Base-by-base conservation (phyloP, 2,888 invertebrate species). In the Agapetus fuscipes region DNA sequence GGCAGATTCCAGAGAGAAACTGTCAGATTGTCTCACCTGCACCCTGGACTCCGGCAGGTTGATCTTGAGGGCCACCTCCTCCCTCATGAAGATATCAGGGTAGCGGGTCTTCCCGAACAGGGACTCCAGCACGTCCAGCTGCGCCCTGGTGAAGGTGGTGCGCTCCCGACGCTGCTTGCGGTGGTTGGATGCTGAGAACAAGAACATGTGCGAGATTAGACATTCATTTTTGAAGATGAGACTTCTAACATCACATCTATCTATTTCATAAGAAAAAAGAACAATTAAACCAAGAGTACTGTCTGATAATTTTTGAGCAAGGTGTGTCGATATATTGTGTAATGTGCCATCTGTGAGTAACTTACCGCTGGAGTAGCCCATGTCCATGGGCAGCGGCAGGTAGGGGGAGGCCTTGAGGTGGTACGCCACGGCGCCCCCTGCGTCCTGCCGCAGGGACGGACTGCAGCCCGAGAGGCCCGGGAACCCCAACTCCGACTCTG, bases 81-180 rank as follows among this genome's bases (percentile, higher is more conserved):
- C 98, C 40, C 98, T 70, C 94, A 96, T 95, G 71, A 97, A 98
- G 60, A 98, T 97, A 65, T 98, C 98, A 3, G 98, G 90, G 70
- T 98, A 98, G 55, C 96, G 74, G 6, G 97, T 98, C 68, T 95
- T 97, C 51, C 82, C 79, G 64, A 98, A 98, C 31, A 97, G 72
- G 0, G 83, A 74, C 59, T 99, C 98, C 48, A 99, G 67, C 6
- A 96, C 81, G 62, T 97, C 96, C 49, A 98, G 74, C 59, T 98
- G 98, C 1, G 91, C 86, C 36, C 97, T 73, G 9, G 96, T 95
- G 70, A 97, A 99, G 14, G 98, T 98, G 12, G 98, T 99, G 40
- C 98, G 62, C 59, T 99, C 97, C 38, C 98, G 74, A 3, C 98
- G 73, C 62, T 98, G 97, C 63, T 98, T 98, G 39, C 97, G 71